Evolutionary conservation across 1,140 invertebrate genomes (phyloP), one percentile per base, ranked within the genome.

Genomic region (Philopotamus ludificatus): DNA sequence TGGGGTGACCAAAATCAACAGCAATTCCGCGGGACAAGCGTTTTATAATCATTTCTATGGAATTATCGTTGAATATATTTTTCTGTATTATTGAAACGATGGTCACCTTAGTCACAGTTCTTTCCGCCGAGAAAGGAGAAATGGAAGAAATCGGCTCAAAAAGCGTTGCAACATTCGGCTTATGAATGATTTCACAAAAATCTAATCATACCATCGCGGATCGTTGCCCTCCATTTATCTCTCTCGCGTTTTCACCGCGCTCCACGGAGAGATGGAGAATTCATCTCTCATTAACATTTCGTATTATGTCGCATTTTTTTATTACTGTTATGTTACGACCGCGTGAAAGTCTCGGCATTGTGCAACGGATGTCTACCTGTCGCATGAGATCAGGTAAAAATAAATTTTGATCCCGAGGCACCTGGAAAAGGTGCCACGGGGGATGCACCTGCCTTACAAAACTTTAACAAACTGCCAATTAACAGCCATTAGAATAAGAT

Each of bases 61-160:
- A n/a, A n/a, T n/a, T n/a, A n/a, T n/a, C n/a, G n/a, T n/a, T n/a
- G n/a, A n/a, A n/a, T n/a, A n/a, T n/a, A n/a, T n/a, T n/a, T n/a
- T n/a, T n/a, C n/a, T n/a, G n/a, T n/a, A n/a, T n/a, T n/a, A n/a
- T n/a, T n/a, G n/a, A n/a, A n/a, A n/a, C n/a, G n/a, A n/a, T n/a
- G n/a, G n/a, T n/a, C n/a, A n/a, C n/a, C n/a, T n/a, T n/a, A n/a
- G n/a, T n/a, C n/a, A n/a, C n/a, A 21, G 26, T 15, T 57, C 20
- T 15, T 57, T 10, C 26, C 12, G 57, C 15, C 67, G 50, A 68
- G 67, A 68, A 68, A 68, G 67, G 67, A 62, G 67, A 68, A 68
- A 68, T 65, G 63, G 34, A 45, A 49, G 51, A 64, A 65, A 63
- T 15, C 15, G 42, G n/a, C 8, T 15, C n/a, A 21, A 18, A 28